A percentile compares a stretch with the other conserved stretches of the same genome.
Conservation (phyloP, 2,113 vertebrate genomes). For the Progne subis region DNA sequence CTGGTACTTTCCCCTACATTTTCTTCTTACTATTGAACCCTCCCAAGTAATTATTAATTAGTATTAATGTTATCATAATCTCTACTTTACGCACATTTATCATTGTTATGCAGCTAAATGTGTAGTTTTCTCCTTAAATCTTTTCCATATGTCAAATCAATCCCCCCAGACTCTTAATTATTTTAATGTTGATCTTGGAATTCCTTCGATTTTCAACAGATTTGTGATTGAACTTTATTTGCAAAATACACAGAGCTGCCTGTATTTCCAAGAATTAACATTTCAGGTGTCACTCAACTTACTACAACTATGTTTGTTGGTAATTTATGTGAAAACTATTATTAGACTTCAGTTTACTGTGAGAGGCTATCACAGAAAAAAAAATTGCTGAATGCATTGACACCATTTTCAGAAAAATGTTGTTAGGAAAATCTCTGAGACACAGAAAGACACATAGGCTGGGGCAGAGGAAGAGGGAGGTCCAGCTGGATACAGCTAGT, state of each 20-base stretch:
- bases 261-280: constrained; percentile 15
- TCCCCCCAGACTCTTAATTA: constrained; percentile 9
- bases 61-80: background rate
- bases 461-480: background rate
- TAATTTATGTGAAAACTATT: constrained; percentile 2
- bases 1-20: background rate
- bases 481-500: background rate
- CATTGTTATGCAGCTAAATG: constrained; percentile 2
- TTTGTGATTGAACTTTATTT: constrained; percentile 48
- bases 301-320: background rate
- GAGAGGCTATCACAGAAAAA: background rate
- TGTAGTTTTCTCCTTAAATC: background rate
- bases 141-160: constrained; percentile 10
- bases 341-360: background rate
- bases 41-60: background rate
- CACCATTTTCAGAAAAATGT: background rate
- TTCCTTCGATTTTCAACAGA: constrained; percentile 23
- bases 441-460: background rate
- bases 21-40: background rate
- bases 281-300: constrained; percentile 42
- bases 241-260: constrained; percentile 13
- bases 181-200: constrained; percentile 46
- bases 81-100: background rate
- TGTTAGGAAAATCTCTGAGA: background rate
- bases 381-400: background rate